phyloP scores from a whole-genome alignment of 2,888 invertebrate genomes.

The Dusona sp. region DNA sequence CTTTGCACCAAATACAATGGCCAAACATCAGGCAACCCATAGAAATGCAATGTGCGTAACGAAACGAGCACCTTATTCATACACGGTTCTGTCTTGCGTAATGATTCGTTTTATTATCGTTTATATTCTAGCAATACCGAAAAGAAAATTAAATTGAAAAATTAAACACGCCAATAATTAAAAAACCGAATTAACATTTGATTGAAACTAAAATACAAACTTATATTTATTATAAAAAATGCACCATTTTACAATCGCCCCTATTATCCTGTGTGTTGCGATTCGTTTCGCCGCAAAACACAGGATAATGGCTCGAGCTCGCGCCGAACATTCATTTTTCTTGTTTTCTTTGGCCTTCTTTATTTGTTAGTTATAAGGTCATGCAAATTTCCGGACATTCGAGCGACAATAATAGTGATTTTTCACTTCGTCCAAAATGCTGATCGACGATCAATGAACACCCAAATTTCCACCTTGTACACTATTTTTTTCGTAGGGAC shows the following conservation, averaged over 20 bases:
- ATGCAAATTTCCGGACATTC: neutral
- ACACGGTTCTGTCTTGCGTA: constrained; percentile 42
- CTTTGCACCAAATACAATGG: constrained; percentile 59
- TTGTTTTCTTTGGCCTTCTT: neutral
- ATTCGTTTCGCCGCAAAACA: too few relatives aligned
- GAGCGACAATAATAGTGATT: neutral
- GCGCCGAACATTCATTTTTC: neutral
- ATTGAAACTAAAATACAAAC: too few relatives aligned
- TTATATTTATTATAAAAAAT: too few relatives aligned
- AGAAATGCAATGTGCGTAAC: constrained; percentile 50
- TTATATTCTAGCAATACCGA: neutral
- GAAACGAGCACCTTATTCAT: constrained; percentile 58
- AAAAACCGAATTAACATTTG: neutral
- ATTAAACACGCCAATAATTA: neutral
- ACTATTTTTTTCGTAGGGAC: neutral
- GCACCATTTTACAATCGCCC: too few relatives aligned
- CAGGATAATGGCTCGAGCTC: too few relatives aligned
- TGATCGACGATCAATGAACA: neutral
- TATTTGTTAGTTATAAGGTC: neutral
- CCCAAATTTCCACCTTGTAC: neutral
- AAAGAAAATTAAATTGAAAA: neutral
- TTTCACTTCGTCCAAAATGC: neutral
- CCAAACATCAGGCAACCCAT: constrained; percentile 26
- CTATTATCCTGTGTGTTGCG: too few relatives aligned
- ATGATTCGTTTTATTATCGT: constrained; percentile 36